These are phyloP conservation scores for Taenioides sp. DNA, from an alignment of 2,797 vertebrate species.

Conservation along the genomic window DNA sequence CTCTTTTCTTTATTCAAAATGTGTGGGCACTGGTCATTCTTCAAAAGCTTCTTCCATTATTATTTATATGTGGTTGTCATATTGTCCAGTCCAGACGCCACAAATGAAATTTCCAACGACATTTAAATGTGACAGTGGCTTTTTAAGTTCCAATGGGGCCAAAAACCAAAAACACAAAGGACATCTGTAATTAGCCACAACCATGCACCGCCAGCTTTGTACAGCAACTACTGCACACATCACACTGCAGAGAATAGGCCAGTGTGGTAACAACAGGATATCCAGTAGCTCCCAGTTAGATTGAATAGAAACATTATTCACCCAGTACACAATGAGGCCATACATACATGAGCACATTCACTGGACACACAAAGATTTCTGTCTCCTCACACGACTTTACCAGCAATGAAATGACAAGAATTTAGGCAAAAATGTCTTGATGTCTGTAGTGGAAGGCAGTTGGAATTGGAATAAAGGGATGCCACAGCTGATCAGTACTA, in stretches of 20 bases:
- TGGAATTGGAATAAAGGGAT: not conserved
- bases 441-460: not conserved
- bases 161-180: constrained; percentile 53
- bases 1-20: too few relatives aligned
- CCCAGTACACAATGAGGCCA: constrained; percentile 22
- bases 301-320: constrained; percentile 71
- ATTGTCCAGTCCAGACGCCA: constrained; percentile 21
- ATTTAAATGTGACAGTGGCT: constrained; percentile 40
- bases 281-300: constrained; percentile 65
- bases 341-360: constrained; percentile 49
- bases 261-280: constrained; percentile 77
- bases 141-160: constrained; percentile 30
- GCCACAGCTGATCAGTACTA: not conserved
- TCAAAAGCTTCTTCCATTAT: not conserved
- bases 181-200: constrained; percentile 59
- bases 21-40: too few relatives aligned
- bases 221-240: constrained; percentile 48
- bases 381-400: constrained; percentile 45
- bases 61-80: not conserved
- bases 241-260: constrained; percentile 57
- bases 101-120: constrained; percentile 32
- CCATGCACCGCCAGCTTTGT: constrained; percentile 43
- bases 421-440: constrained; percentile 12
- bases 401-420: constrained; percentile 36
- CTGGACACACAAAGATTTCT: constrained; percentile 61